Conservation (phyloP, 2,113 vertebrate species). For the Carlito syrichta region DNA sequence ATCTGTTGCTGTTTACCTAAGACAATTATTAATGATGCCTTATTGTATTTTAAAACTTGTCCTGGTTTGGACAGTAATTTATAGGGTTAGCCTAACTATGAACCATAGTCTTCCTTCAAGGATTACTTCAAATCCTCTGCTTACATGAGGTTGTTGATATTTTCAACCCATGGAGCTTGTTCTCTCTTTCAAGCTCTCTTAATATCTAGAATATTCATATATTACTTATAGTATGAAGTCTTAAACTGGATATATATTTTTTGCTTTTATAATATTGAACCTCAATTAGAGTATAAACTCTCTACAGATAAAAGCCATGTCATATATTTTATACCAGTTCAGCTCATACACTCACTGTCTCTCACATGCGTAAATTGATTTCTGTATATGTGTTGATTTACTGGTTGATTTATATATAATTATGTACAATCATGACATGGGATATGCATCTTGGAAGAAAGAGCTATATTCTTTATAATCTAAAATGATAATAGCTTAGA, state of each 20-base stretch:
- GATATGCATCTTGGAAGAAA: background rate
- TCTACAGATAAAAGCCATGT: background rate
- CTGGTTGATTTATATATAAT: background rate
- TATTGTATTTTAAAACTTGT: background rate
- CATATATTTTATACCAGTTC: background rate
- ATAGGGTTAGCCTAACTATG: background rate
- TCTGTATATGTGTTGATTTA: background rate
- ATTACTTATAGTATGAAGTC: background rate
- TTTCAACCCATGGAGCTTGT: background rate
- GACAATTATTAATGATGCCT: background rate
- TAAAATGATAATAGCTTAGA: background rate
- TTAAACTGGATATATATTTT: background rate
- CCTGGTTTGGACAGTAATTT: background rate
- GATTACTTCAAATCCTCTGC: background rate
- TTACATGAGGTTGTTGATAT: background rate
- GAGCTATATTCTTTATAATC: slow-evolving; percentile 26
- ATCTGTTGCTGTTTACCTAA: background rate
- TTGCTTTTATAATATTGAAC: background rate
- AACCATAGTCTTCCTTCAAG: background rate
- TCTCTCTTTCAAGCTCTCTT: background rate
- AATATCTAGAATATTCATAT: background rate
- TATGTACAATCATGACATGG: background rate
- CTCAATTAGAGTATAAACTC: background rate
- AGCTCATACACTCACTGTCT: background rate
- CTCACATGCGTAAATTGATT: background rate